phyloP scores from a whole-genome alignment of 2,797 vertebrate species.

The Sternotherus odoratus region DNA sequence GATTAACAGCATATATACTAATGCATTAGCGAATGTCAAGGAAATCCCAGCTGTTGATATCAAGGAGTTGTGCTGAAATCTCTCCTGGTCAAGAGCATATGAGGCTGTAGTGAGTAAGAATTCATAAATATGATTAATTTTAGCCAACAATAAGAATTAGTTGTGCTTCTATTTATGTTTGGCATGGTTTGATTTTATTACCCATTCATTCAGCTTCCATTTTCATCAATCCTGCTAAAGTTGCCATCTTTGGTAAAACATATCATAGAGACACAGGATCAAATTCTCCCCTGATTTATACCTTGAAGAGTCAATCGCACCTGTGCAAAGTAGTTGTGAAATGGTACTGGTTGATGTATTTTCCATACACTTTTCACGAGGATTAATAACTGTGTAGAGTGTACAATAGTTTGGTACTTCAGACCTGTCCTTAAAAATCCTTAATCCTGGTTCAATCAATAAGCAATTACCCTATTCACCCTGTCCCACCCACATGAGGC shows the following conservation, averaged over 20 bases:
- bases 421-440: not conserved
- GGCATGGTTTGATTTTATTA: not conserved
- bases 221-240: not conserved
- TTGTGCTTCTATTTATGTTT: not conserved
- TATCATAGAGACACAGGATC: not conserved
- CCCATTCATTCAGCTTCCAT: not conserved
- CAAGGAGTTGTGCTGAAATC: constrained; percentile 1
- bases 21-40: constrained; percentile 3
- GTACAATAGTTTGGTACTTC: not conserved
- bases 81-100: constrained; percentile 8
- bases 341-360: not conserved
- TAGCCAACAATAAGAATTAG: not conserved
- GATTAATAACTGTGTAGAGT: not conserved
- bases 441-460: not conserved
- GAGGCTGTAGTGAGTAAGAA: not conserved
- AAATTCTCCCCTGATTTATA: not conserved
- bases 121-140: not conserved
- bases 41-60: not conserved
- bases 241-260: not conserved
- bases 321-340: not conserved
- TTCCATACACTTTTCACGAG: rapidly evolving
- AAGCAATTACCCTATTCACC: not conserved
- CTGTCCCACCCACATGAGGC: rapidly evolving
- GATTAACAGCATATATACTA: not conserved
- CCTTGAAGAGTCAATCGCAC: not conserved